Evolutionary conservation across 1,140 invertebrate genomes (phyloP).

Genomic region (Musca vetustissima): DNA sequence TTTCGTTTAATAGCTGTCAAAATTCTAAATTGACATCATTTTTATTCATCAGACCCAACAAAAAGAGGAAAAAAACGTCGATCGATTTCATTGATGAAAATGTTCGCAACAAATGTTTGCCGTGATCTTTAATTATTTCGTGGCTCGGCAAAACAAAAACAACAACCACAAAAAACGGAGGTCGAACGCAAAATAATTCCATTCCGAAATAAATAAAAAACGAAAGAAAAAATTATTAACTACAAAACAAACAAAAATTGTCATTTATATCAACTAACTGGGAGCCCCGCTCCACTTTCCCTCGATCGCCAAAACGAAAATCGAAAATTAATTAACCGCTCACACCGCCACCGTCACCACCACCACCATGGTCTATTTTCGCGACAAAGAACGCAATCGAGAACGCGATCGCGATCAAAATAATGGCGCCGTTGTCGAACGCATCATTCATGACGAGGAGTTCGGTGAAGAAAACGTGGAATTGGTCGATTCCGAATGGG

Average conservation of each 20-base stretch:
- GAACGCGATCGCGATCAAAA: constrained; percentile 41
- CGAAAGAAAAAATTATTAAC: no score
- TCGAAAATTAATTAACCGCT: no score
- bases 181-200: neutral
- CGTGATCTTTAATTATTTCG: no score
- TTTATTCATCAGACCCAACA: neutral
- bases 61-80: no score
- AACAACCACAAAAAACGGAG: neutral
- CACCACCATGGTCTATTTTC: constrained; percentile 43
- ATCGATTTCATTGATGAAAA: no score
- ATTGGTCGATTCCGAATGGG: constrained; percentile 54
- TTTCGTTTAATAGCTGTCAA: neutral
- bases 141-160: neutral
- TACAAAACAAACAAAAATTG: no score
- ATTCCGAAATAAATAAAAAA: no score
- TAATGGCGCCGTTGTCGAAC: constrained; percentile 41
- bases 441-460: constrained; percentile 53
- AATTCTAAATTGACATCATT: constrained; percentile 13
- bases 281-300: no score
- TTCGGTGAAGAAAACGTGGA: constrained; percentile 56
- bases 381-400: constrained; percentile 31
- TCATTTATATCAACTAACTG: constrained; percentile 4
- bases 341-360: no score
- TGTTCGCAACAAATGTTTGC: no score
- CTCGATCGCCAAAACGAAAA: no score